Base-by-base conservation (phyloP, 2,113 vertebrate genomes). In the Dicerorhinus sumatrensis region DNA sequence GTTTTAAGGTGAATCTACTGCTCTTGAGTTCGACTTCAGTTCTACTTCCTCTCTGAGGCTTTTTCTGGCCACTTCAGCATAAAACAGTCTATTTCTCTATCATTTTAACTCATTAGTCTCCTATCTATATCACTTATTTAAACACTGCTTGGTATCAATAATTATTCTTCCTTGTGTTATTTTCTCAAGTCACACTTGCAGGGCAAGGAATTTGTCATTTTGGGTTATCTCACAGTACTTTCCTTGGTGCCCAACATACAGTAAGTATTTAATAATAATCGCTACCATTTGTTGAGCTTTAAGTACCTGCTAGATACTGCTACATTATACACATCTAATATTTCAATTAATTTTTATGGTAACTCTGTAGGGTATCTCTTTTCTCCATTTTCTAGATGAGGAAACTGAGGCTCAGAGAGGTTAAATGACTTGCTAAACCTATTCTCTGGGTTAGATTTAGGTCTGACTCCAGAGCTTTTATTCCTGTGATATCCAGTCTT, bases 311-410 rank as follows among this genome's bases (percentile, higher is more conserved):
- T 63, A 63, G 60, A 62, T 62, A 48, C 16, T 73, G 56, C 46
- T 82, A 8, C 1, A 5, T 67, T 76, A 58, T 8, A 60, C 18
- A 36, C 3, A 46, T 42, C 3, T 67, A 79, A 72, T 29, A 79
- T 10, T 69, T 86, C 23, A 90, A 13, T 91, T 11, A 39, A 42
- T 69, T 88, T 31, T 62, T 82, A 67, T 10, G 29, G 20, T 48
- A 79, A 73, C 54, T 90, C 6, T 91, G 48, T 23, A 25, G 80
- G 9, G 17, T 39, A 70, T 13, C 3, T 84, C 12, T 84, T 63
- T 91, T 69, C 8, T 63, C 27, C 54, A 62, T 36, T 90, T 91
- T 92, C 16, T 54, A 91, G 46, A 90, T 80, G 70, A 96, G 25
- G 27, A 91, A 83, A 90, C 65, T 33, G 56, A 96, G n/a, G 11